Conservation (phyloP, 2,888 invertebrate species). For the Ceratothoa steindachneri region DNA sequence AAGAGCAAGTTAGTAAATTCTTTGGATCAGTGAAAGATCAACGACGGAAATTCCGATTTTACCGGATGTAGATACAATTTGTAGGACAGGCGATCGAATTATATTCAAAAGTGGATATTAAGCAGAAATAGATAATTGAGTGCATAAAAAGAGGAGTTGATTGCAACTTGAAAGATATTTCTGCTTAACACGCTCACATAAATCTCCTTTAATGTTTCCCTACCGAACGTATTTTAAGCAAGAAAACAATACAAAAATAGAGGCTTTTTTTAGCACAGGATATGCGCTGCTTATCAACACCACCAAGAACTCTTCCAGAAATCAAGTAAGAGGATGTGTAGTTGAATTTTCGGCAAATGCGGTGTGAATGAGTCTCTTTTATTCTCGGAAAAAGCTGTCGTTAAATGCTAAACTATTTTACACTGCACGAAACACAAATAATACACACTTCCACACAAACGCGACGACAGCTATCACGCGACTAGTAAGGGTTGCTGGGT, state of each 20-base stretch:
- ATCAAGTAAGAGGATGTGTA: neutral
- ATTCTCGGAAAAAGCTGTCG: neutral
- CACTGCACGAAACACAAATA: conserved; percentile 13
- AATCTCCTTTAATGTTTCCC: conserved; percentile 4
- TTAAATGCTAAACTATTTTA: neutral
- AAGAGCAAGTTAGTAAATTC: too few species aligned
- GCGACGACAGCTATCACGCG: conserved; percentile 45
- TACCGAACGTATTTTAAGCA: neutral
- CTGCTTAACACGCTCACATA: neutral
- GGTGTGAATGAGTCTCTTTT: neutral
- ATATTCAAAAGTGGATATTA: too few species aligned
- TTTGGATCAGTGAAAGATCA: too few species aligned
- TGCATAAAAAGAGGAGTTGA: too few species aligned
- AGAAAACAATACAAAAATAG: conserved; percentile 1
- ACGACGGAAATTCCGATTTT: too few species aligned
- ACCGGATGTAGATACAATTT: too few species aligned
- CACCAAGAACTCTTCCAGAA: neutral
- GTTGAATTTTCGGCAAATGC: neutral
- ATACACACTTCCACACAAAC: conserved; percentile 36
- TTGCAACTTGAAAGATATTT: too few species aligned
- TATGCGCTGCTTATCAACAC: neutral
- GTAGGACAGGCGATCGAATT: too few species aligned
- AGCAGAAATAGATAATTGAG: too few species aligned
- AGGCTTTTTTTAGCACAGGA: neutral
- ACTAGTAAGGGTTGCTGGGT: conserved; percentile 35